These are phyloP conservation scores for Formica exsecta DNA, from an alignment of 1,140 invertebrate genomes.

Conservation along the genomic window DNA sequence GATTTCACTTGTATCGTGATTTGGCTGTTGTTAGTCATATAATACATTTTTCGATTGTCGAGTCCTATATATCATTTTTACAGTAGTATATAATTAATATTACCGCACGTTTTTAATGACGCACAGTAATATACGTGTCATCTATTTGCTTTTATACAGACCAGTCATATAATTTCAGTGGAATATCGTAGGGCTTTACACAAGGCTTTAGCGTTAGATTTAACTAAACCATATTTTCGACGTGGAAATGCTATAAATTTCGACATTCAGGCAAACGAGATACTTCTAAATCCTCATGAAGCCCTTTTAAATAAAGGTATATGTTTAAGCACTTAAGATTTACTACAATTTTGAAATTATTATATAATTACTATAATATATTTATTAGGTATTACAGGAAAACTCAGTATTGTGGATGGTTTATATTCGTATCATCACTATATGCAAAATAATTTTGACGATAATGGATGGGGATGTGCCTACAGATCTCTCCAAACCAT, in stretches of 20 bases:
- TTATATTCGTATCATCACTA: slow-evolving; percentile 98
- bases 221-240: slow-evolving; percentile 91
- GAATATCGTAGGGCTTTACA: slow-evolving; percentile 89
- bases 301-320: slow-evolving; percentile 86
- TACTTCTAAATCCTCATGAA: slow-evolving; percentile 92
- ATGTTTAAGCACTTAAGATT: slow-evolving; percentile 55
- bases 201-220: slow-evolving; percentile 89
- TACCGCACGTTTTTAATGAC: slow-evolving; percentile 3
- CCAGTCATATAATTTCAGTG: slow-evolving; percentile 86
- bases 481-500: slow-evolving; percentile 99
- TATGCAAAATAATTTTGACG: slow-evolving; percentile 97
- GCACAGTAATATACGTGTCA: slow-evolving; percentile 28
- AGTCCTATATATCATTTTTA: background rate
- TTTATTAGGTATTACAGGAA: slow-evolving; percentile 34
- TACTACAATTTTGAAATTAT: background rate
- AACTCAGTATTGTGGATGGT: slow-evolving; percentile 89
- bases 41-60: slow-evolving; percentile 67
- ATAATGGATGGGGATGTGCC: slow-evolving; percentile 99
- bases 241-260: slow-evolving; percentile 90
- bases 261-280: slow-evolving; percentile 83
- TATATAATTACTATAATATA: background rate
- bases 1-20: slow-evolving; percentile 68
- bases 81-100: slow-evolving; percentile 16
- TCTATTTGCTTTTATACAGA: slow-evolving; percentile 63
- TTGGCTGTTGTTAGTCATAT: slow-evolving; percentile 44